Evolutionary conservation across 2,888 invertebrate genomes (phyloP), one percentile per base, ranked within the genome.

Genomic region (Acleris holmiana): DNA sequence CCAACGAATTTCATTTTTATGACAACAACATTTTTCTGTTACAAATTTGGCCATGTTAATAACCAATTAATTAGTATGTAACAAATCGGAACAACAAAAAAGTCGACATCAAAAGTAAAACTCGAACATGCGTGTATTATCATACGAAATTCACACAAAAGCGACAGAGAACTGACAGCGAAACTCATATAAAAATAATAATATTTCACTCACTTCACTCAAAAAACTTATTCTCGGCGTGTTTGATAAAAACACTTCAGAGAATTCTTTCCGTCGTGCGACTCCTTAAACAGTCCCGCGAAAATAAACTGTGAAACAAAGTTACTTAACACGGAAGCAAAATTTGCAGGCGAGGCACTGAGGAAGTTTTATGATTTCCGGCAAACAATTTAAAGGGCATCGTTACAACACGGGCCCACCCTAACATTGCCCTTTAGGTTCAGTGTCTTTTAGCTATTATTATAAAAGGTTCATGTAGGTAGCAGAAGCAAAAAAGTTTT

Each of bases 321-420:
- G 59, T 64, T 59, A 59, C 44, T 59, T 64, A 64, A 54, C 49
- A 59, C 64, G 44, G 54, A 44, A 53, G 48, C 29, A 44, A 59
- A 64, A 49, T 59, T 64, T 54, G 54, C 63, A 47, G 46, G 57
- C 46, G 57, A 47, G 40, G 44, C 50, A 63, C 59, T 29, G 64
- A 21, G 54, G 54, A 40, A 48, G 59, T 54, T 64, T 64, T 64
- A 64, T 64, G 59, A 64, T 59, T 59, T 55, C 64, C 64, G 51
- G 41, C 19, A 59, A 59, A 49, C 54, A 59, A 64, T 64, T 64
- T 59, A 58, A 54, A 59, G 59, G 41, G 41, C 53, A 40, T 54
- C n/a, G 25, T 54, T 19, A 53, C 58, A 18, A 4, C 46, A 23
- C 47, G 47, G 47, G 18, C 19, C 18, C 47, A 13, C 7, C 18